phyloP scores from a whole-genome alignment of 2,888 invertebrate species.

The Amphimallon solstitiale region DNA sequence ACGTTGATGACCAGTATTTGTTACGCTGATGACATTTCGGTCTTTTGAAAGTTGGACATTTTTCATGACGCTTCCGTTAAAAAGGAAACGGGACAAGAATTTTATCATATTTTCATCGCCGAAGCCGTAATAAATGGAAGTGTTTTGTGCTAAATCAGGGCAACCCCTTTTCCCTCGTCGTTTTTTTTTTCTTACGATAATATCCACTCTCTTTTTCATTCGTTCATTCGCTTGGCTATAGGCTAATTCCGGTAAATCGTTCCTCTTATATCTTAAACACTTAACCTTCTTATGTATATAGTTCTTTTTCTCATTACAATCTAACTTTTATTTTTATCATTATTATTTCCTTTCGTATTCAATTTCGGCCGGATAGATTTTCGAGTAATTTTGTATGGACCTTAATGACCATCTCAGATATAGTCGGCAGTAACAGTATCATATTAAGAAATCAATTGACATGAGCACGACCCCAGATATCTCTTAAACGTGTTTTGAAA shows the following conservation, averaged over 20 bases:
- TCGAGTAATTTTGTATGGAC: neutral
- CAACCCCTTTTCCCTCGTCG: neutral
- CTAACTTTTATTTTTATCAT: conserved; percentile 13
- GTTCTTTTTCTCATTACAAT: conserved; percentile 11
- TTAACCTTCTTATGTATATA: neutral
- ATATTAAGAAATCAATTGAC: conserved; percentile 29
- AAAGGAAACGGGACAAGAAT: conserved; percentile 30
- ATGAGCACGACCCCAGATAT: conserved; percentile 23
- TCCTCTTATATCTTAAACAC: conserved; percentile 10
- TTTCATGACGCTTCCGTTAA: conserved; percentile 35
- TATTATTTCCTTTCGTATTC: conserved; percentile 4
- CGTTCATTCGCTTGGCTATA: conserved; percentile 15
- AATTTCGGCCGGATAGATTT: neutral
- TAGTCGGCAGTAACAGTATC: neutral
- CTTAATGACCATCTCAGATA: conserved; percentile 16
- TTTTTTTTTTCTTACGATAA: conserved; percentile 18
- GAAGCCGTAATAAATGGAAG: conserved; percentile 29
- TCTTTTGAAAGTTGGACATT: conserved; percentile 42
- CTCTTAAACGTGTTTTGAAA: conserved; percentile 26
- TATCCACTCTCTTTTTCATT: conserved; percentile 13
- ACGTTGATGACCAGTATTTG: conserved; percentile 43
- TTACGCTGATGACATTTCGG: conserved; percentile 42
- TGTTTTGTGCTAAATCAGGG: conserved; percentile 15
- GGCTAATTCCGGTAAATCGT: neutral
- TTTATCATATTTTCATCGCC: conserved; percentile 33